phyloP scores from a whole-genome alignment of 2,113 vertebrate species.

The Panthera tigris region DNA sequence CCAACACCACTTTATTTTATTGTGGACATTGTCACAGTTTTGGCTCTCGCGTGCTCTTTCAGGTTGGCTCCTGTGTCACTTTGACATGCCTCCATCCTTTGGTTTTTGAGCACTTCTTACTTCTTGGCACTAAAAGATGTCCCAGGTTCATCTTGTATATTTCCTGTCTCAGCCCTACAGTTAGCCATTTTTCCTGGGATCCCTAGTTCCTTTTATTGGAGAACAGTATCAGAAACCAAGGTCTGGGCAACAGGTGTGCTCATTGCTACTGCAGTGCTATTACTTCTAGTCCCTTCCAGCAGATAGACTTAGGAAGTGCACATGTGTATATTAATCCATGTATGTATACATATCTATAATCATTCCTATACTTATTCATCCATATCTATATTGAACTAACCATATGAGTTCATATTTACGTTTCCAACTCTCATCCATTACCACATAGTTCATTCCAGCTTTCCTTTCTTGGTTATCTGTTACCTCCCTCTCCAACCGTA shows the following conservation, averaged over 20 bases:
- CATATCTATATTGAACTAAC: not conserved
- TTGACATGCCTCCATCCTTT: not conserved
- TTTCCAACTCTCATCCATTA: not conserved
- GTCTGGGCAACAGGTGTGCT: not conserved
- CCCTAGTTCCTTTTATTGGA: not conserved
- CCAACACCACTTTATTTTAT: not conserved
- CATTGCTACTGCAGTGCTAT: not conserved
- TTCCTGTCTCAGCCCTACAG: not conserved
- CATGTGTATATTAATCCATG: too few species aligned
- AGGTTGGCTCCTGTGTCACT: not conserved
- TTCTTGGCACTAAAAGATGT: not conserved
- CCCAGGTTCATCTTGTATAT: not conserved
- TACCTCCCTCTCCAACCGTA: not conserved
- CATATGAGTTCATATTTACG: too few species aligned
- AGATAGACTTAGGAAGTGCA: not conserved
- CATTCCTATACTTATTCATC: not conserved
- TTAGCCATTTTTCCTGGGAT: not conserved
- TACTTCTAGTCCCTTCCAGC: not conserved
- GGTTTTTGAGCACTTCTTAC: not conserved
- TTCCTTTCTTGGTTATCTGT: not conserved
- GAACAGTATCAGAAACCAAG: not conserved
- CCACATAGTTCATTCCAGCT: not conserved
- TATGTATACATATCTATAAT: not conserved
- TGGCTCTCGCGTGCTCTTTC: not conserved
- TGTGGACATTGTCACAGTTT: not conserved